Conservation (phyloP, 2,888 invertebrate genomes). For the Brachyptera risi region DNA sequence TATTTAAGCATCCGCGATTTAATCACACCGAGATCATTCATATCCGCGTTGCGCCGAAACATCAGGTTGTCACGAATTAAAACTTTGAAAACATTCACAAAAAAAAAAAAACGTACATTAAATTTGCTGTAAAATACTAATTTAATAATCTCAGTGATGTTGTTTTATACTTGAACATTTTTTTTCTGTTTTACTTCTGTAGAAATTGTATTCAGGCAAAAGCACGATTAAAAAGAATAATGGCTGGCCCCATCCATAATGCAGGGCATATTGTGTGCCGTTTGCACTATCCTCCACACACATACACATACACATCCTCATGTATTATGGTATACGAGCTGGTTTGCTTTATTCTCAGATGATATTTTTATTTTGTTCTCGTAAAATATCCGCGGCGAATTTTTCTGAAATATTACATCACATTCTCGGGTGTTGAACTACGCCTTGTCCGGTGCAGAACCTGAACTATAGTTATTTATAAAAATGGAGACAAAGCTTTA, state of each 20-base stretch:
- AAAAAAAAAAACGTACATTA: too few species aligned
- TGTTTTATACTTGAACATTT: too few species aligned
- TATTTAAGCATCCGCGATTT: too few species aligned
- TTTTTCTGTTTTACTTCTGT: too few species aligned
- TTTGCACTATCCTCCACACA: background rate
- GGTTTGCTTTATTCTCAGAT: constrained; percentile 3
- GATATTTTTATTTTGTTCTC: background rate
- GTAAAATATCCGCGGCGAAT: background rate
- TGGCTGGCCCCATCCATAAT: constrained; percentile 9
- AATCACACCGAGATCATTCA: too few species aligned
- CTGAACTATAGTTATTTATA: background rate
- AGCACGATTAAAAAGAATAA: constrained; percentile 17
- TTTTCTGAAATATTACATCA: background rate
- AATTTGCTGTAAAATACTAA: too few species aligned
- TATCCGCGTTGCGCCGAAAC: too few species aligned
- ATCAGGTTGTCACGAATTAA: too few species aligned
- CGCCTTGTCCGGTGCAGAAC: background rate
- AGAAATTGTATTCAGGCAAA: too few species aligned
- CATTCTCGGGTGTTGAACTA: background rate
- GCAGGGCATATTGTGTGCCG: constrained; percentile 9
- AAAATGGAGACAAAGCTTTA: background rate
- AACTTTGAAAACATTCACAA: too few species aligned
- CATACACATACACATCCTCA: background rate
- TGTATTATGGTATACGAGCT: too few species aligned
- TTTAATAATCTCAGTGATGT: too few species aligned